Conservation (phyloP, 1,140 invertebrate genomes). For the Reticulitermes speratus region DNA sequence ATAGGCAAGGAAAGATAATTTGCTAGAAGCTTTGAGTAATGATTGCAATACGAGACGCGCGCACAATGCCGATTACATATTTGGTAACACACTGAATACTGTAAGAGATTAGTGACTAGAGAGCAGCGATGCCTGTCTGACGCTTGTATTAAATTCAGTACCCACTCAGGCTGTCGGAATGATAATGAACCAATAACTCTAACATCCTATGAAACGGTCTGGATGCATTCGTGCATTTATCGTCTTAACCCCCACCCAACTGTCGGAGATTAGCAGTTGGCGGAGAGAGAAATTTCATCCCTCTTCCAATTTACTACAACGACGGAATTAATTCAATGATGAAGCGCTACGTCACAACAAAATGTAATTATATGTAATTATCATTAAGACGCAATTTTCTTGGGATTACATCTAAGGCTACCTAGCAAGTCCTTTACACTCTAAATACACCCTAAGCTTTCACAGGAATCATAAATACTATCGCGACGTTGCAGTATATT, state of each 20-base stretch:
- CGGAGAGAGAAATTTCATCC: not conserved
- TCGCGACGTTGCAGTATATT: not conserved
- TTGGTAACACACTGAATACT: not conserved
- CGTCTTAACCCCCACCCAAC: not conserved
- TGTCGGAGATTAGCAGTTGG: not conserved
- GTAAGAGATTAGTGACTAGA: no score
- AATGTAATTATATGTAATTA: slow-evolving; percentile 6
- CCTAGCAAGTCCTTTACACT: not conserved
- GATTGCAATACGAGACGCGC: not conserved
- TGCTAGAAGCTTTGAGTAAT: not conserved
- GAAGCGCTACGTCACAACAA: slow-evolving; percentile 13
- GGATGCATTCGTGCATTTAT: not conserved
- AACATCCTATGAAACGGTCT: not conserved
- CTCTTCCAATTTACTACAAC: slow-evolving; percentile 15
- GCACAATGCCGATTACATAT: not conserved
- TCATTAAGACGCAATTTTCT: slow-evolving; percentile 13
- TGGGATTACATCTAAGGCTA: not conserved
- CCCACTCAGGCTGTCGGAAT: not conserved
- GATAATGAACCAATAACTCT: slow-evolving; percentile 19
- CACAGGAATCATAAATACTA: not conserved
- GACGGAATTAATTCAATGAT: slow-evolving; percentile 7
- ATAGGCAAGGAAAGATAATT: not conserved
- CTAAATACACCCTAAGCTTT: not conserved
- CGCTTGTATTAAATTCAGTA: not conserved
- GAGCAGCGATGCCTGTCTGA: not conserved